Evolutionary conservation across 2,888 invertebrate genomes (phyloP).

Genomic region (Hoplodrina blanda): DNA sequence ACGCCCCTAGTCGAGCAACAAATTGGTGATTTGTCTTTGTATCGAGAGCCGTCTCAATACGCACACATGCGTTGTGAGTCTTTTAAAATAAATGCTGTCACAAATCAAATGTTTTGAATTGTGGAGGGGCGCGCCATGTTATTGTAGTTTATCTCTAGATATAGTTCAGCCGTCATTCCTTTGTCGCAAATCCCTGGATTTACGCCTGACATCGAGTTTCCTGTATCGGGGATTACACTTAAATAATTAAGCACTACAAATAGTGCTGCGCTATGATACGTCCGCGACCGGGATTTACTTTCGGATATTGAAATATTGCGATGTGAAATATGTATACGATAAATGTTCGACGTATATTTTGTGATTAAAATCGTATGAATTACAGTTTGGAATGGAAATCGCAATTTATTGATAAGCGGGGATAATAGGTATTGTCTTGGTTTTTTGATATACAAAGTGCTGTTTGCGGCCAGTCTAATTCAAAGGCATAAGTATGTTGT

Average conservation of each 20-base stretch:
- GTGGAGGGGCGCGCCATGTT: no score
- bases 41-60: no score
- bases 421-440: neutral
- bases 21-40: no score
- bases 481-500: no score
- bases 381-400: neutral
- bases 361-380: constrained; percentile 27
- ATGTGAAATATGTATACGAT: constrained; percentile 38
- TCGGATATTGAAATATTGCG: constrained; percentile 45
- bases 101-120: no score
- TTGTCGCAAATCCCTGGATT: constrained; percentile 55
- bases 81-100: no score
- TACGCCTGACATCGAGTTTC: constrained; percentile 44
- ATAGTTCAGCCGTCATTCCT: constrained; percentile 52
- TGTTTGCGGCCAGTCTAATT: no score
- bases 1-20: no score
- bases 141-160: no score
- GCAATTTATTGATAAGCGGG: constrained; percentile 4
- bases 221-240: constrained; percentile 63
- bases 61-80: no score
- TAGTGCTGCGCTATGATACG: constrained; percentile 55
- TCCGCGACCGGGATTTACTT: constrained; percentile 29
- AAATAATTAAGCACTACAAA: constrained; percentile 64
- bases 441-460: neutral
- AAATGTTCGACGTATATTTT: constrained; percentile 23